Percentiles rank a stretch among this genome's conserved stretches.
phyloP scores from a whole-genome alignment of 2,113 vertebrate species.

The Pachyramphus minor region DNA sequence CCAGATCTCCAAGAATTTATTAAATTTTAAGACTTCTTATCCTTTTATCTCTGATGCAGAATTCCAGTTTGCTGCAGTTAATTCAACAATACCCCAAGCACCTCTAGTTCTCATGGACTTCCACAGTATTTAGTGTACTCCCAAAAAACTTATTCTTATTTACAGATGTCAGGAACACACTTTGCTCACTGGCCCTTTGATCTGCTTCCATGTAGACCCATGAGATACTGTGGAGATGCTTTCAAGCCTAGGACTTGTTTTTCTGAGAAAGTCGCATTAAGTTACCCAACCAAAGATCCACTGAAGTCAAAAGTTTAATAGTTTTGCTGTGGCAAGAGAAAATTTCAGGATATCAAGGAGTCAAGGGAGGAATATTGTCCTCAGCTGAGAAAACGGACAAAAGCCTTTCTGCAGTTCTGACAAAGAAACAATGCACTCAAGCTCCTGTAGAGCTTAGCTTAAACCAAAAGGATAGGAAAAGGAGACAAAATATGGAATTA shows the following conservation, averaged over 20 bases:
- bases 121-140: not conserved
- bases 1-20: not conserved
- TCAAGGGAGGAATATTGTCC: not conserved
- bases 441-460: not conserved
- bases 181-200: not conserved
- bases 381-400: not conserved
- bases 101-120: not conserved
- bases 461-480: not conserved
- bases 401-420: not conserved
- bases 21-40: not conserved
- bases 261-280: not conserved
- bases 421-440: not conserved
- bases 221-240: not conserved
- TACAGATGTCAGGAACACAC: not conserved
- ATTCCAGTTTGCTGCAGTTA: not conserved
- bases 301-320: not conserved
- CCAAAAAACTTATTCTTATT: not conserved
- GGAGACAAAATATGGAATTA: not conserved
- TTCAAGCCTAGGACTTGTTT: not conserved
- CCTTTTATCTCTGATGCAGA: not conserved
- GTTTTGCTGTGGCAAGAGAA: not conserved
- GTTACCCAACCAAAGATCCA: not conserved
- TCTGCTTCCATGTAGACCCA: fast-evolving
- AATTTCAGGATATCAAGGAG: not conserved
- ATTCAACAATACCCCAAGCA: not conserved